Conservation (phyloP, 2,888 invertebrate species). For the Leptopilina syphax region DNA sequence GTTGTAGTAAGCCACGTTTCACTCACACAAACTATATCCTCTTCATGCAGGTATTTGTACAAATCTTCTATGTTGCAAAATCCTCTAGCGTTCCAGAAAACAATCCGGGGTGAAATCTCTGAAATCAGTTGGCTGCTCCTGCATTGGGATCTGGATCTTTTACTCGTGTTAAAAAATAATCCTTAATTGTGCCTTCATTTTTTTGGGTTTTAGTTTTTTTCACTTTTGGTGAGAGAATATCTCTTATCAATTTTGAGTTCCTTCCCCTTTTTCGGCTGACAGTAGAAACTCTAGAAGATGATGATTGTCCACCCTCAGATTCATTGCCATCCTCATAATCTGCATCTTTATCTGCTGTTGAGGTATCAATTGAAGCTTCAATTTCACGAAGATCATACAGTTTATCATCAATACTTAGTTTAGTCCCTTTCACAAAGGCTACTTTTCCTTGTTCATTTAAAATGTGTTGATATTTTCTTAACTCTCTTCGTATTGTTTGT, state of each 20-base stretch:
- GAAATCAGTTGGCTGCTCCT: not conserved
- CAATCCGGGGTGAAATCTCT: not conserved
- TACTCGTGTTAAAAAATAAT: not conserved
- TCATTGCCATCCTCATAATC: too few species aligned
- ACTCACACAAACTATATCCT: constrained; percentile 10
- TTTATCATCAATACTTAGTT: too few species aligned
- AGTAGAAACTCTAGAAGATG: constrained; percentile 50
- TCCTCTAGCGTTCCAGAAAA: constrained; percentile 2
- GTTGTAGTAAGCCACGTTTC: too few species aligned
- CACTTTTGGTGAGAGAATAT: not conserved
- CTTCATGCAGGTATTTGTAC: not conserved
- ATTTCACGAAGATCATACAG: too few species aligned
- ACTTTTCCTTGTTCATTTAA: too few species aligned
- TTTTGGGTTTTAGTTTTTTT: not conserved
- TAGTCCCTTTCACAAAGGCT: too few species aligned
- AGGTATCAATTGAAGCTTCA: too few species aligned
- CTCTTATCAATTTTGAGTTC: not conserved
- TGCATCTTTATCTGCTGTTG: too few species aligned
- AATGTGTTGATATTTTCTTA: too few species aligned
- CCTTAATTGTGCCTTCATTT: not conserved
- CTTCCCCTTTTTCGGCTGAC: not conserved
- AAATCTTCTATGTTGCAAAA: not conserved
- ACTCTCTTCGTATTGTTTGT: too few species aligned
- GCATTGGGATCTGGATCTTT: not conserved
- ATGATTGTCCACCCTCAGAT: too few species aligned